These are phyloP conservation scores for Pterostichus madidus DNA, from an alignment of 2,888 invertebrate genomes.

Conservation along the genomic window DNA sequence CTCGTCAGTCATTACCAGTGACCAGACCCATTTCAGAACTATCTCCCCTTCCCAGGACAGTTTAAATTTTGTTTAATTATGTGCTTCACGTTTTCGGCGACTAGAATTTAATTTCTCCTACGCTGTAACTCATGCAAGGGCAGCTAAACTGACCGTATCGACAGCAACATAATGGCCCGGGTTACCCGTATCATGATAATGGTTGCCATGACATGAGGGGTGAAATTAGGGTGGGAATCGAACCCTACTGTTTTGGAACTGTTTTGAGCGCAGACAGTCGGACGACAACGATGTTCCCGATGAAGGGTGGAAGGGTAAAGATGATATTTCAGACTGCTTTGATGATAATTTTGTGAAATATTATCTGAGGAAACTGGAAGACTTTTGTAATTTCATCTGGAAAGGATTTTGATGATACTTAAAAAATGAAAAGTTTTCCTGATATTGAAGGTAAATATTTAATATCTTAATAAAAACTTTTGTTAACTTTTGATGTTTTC, in stretches of 20 bases:
- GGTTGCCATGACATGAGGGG: slow-evolving; percentile 44
- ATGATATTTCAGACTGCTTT: slow-evolving; percentile 30
- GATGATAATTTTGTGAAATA: slow-evolving; percentile 30
- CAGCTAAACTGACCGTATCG: slow-evolving; percentile 55
- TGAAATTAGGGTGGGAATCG: slow-evolving; percentile 43
- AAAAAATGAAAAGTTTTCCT: too few species aligned
- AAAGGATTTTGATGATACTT: too few species aligned
- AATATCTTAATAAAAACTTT: neutral
- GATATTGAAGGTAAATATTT: neutral
- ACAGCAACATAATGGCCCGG: slow-evolving; percentile 38
- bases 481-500: neutral
- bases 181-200: slow-evolving; percentile 58
- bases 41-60: neutral
- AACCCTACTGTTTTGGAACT: slow-evolving; percentile 21
- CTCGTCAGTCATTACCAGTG: neutral
- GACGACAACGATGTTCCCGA: slow-evolving; percentile 2
- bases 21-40: slow-evolving; percentile 13
- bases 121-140: slow-evolving; percentile 15
- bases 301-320: slow-evolving; percentile 18
- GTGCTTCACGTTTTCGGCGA: slow-evolving; percentile 39
- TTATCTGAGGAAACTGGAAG: slow-evolving; percentile 5
- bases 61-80: slow-evolving; percentile 61
- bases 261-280: slow-evolving; percentile 17
- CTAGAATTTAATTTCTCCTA: slow-evolving; percentile 43
- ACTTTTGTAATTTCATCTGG: neutral